These are phyloP conservation scores for Pegoplata infirma DNA, from an alignment of 2,888 invertebrate species.

Conservation along the genomic window DNA sequence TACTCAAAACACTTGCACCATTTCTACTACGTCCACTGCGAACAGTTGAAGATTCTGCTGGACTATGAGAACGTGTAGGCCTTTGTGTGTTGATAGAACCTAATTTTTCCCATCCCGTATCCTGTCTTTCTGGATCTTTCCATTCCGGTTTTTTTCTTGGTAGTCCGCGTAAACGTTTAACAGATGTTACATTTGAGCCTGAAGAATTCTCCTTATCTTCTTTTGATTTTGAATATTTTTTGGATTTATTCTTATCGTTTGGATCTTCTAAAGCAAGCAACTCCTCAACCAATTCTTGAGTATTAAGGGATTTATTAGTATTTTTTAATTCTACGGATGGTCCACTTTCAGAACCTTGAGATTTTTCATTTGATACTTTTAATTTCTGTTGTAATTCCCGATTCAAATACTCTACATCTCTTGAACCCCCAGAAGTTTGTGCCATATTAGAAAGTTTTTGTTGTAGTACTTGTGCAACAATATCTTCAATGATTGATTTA, in stretches of 20 bases:
- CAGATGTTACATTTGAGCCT: not conserved
- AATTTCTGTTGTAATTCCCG: constrained; percentile 24
- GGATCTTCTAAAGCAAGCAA: constrained; percentile 1
- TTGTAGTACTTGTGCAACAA: constrained; percentile 27
- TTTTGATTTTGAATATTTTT: not conserved
- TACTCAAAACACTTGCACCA: constrained; percentile 59
- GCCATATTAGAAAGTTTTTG: constrained; percentile 26
- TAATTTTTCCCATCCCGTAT: constrained; percentile 2
- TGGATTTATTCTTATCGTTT: not conserved
- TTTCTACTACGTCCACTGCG: constrained; percentile 44
- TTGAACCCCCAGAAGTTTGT: not conserved
- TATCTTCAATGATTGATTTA: constrained; percentile 32
- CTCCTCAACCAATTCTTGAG: constrained; percentile 42
- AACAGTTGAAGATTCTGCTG: constrained; percentile 10
- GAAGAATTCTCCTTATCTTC: not conserved
- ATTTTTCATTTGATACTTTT: constrained; percentile 13
- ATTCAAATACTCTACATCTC: not conserved
- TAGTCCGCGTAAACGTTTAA: constrained; percentile 43
- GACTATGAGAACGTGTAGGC: constrained; percentile 20
- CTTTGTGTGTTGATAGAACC: constrained; percentile 1
- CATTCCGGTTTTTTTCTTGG: constrained; percentile 42
- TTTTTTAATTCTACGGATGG: constrained; percentile 1
- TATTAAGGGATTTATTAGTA: constrained; percentile 25
- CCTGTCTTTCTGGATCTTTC: constrained; percentile 34
- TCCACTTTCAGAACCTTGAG: not conserved